phyloP scores from a whole-genome alignment of 2,797 vertebrate genomes.

The Tapirus indicus region DNA sequence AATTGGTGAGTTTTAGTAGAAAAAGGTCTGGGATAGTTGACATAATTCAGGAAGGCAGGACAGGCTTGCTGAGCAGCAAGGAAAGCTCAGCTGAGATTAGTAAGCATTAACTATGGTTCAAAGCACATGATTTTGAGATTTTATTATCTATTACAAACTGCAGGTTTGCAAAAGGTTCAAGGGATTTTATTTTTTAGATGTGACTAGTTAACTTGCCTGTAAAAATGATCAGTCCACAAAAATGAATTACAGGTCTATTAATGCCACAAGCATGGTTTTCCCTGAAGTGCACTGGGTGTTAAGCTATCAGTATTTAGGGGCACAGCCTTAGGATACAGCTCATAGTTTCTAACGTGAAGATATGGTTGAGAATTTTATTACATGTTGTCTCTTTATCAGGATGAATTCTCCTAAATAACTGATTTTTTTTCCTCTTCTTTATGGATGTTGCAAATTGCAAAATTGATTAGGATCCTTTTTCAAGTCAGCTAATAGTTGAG shows the following conservation, averaged over 20 bases:
- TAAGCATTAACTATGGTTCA: not conserved
- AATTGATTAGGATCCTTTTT: not conserved
- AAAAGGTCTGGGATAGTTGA: not conserved
- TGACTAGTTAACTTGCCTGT: not conserved
- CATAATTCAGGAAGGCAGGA: not conserved
- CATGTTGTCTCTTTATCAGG: not conserved
- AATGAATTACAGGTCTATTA: not conserved
- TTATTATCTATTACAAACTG: not conserved
- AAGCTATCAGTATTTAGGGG: not conserved
- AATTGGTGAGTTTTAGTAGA: not conserved
- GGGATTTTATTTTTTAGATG: not conserved
- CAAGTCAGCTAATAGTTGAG: not conserved
- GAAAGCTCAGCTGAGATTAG: not conserved
- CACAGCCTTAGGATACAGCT: not conserved
- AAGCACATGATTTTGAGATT: not conserved
- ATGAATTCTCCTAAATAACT: constrained; percentile 26
- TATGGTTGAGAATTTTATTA: not conserved
- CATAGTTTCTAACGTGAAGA: not conserved
- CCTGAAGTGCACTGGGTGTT: not conserved
- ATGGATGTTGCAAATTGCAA: not conserved
- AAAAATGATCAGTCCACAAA: not conserved
- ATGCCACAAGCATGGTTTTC: not conserved
- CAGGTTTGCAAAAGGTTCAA: not conserved
- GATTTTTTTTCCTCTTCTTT: not conserved
- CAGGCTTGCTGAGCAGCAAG: not conserved